Base-by-base conservation (phyloP, 2,888 invertebrate species). In the Cataglyphis albicans region DNA sequence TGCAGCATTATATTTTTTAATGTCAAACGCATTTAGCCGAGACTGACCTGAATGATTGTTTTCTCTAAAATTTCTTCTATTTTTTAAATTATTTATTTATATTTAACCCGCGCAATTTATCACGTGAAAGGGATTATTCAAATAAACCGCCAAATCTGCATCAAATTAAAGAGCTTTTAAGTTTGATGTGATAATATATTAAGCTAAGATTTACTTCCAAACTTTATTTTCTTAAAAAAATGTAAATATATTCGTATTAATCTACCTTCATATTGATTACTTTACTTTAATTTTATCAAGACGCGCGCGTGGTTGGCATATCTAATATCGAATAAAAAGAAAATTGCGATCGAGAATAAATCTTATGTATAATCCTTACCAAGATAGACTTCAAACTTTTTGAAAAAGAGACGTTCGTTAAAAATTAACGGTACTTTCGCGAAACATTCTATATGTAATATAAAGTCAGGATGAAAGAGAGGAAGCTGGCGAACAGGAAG, bases 391-490 rank as follows among this genome's bases (percentile, higher is more conserved):
- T 75, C 61, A 64, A 32, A 52, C 35, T 65, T 21, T 52, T 55
- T 25, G 12, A 32, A 4, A 21, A 55, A 35, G 10, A 65, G n/a
- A 64, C 12, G 25, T 65, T 75, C 25, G 21, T 65, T 65, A 75
- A 75, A 48, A 75, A 75, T 75, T 12, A 75, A 75, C 74, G 64
- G 1, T 18, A 52, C 35, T 55, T 25, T 65, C 35, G 35, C 12
- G 38, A 75, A 52, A 75, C 7, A 75, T 55, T 12, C 52, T 75
- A 25, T 75, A n/a, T 52, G 52, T 52, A n/a, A 52, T 52, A 65
- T 63, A 65, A 75, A 75, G 38, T 75, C 52, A 65, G 18, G 75
- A 65, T 75, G 41, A 65, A 25, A 64, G 29, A 65, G 18, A 64
- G n/a, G 52, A 55, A 65, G 65, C 35, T 44, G 29, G 32, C 35